phyloP scores from a whole-genome alignment of 2,888 invertebrate species.

The Pollenia amentaria region DNA sequence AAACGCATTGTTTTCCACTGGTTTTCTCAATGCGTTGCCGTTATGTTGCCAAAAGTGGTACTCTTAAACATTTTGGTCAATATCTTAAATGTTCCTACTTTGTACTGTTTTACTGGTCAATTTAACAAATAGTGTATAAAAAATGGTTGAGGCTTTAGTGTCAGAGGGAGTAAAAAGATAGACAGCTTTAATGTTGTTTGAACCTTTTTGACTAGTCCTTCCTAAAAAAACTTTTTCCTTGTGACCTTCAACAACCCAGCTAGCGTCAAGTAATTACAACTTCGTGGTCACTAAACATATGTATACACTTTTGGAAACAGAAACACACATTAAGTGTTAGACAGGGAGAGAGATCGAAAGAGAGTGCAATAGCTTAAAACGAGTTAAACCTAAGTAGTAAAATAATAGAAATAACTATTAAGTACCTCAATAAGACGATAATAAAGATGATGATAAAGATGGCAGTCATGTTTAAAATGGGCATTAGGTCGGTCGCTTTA shows the following conservation, averaged over 20 bases:
- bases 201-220: too few relatives aligned
- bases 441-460: slow-evolving; percentile 33
- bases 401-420: slow-evolving; percentile 68
- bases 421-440: slow-evolving; percentile 52
- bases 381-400: slow-evolving; percentile 35
- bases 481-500: slow-evolving; percentile 66
- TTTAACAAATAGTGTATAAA: too few relatives aligned
- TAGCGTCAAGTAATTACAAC: slow-evolving; percentile 27
- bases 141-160: too few relatives aligned
- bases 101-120: too few relatives aligned
- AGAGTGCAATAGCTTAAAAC: not conserved
- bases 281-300: slow-evolving; percentile 32
- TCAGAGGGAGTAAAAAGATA: too few relatives aligned
- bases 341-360: not conserved
- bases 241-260: not conserved
- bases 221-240: too few relatives aligned
- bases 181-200: too few relatives aligned
- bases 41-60: too few relatives aligned
- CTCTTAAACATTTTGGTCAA: too few relatives aligned
- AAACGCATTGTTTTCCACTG: too few relatives aligned
- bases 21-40: too few relatives aligned
- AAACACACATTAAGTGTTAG: slow-evolving; percentile 1
- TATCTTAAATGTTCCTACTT: too few relatives aligned
- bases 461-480: slow-evolving; percentile 65
- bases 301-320: not conserved